Percentiles rank a stretch among this genome's conserved stretches.
Evolutionary conservation across 2,888 invertebrate genomes (phyloP).

Genomic region (Cynaeus angustus): DNA sequence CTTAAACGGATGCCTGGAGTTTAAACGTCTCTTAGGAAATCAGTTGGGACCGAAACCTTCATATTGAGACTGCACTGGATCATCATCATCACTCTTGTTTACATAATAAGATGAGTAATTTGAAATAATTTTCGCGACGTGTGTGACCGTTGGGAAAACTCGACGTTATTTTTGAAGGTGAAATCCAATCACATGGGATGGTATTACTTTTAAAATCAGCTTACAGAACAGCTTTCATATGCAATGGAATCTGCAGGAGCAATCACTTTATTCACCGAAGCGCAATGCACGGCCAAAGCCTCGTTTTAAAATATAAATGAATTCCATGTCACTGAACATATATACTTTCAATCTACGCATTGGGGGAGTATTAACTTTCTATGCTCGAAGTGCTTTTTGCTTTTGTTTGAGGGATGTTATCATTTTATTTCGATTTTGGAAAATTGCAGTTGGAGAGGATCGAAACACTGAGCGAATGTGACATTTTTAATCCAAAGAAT

Average conservation of each 20-base stretch:
- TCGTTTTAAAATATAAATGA: conserved; percentile 50
- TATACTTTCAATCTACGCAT: conserved; percentile 43
- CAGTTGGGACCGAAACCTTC: conserved; percentile 20
- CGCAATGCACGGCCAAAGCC: conserved; percentile 28
- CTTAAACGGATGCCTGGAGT: conserved; percentile 37
- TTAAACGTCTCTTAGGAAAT: conserved; percentile 48
- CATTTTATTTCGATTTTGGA: no score
- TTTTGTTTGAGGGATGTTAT: no score
- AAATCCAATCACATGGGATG: conserved; percentile 20
- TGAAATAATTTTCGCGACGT: background rate
- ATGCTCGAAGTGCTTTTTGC: no score
- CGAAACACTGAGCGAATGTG: no score
- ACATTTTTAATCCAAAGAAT: no score
- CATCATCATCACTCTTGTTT: conserved; percentile 39
- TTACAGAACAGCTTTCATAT: conserved; percentile 31
- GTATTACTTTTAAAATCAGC: conserved; percentile 37
- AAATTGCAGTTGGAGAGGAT: no score
- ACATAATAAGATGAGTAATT: conserved; percentile 13
- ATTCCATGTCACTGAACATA: conserved; percentile 46
- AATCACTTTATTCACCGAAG: conserved; percentile 38
- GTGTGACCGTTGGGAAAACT: no score
- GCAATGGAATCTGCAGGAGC: conserved; percentile 36
- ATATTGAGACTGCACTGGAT: conserved; percentile 19
- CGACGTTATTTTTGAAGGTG: no score
- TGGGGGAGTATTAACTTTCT: no score